Conservation (phyloP, 2,888 invertebrate genomes). For the Girardia tigrina region DNA sequence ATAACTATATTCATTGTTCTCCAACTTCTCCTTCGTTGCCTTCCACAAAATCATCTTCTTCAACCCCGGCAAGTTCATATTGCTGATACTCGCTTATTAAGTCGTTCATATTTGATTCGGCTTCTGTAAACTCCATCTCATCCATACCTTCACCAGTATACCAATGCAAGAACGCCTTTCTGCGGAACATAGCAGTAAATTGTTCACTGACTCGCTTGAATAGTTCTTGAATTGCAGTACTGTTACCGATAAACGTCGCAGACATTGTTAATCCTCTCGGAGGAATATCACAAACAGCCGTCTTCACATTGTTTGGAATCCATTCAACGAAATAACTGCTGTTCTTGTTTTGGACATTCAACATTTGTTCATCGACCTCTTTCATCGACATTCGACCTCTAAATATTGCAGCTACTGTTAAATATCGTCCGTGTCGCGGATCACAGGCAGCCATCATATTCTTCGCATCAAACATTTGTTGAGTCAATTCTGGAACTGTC, state of each 20-base stretch:
- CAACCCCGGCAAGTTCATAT: too few relatives aligned
- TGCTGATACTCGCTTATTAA: conserved; percentile 34
- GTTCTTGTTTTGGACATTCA: conserved; percentile 31
- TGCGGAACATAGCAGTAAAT: conserved; percentile 34
- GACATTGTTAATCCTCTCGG: conserved; percentile 24
- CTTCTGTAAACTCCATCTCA: conserved; percentile 32
- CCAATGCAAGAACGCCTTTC: conserved; percentile 35
- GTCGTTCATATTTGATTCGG: conserved; percentile 32
- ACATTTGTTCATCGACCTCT: conserved; percentile 30
- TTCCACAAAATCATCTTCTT: too few relatives aligned
- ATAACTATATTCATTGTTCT: too few relatives aligned
- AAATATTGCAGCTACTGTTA: conserved; percentile 32
- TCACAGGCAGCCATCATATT: conserved; percentile 33
- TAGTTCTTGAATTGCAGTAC: conserved; percentile 30
- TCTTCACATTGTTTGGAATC: conserved; percentile 34
- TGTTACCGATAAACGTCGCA: conserved; percentile 31
- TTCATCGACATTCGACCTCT: conserved; percentile 32
- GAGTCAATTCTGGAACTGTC: conserved; percentile 26
- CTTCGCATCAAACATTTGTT: conserved; percentile 32
- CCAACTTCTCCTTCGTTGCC: too few relatives aligned
- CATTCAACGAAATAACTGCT: conserved; percentile 32
- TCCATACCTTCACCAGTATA: conserved; percentile 36
- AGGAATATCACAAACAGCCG: conserved; percentile 34
- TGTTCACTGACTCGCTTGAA: conserved; percentile 31
- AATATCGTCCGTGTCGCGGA: conserved; percentile 27